A percentile compares a stretch with the other conserved stretches of the same genome.
These are phyloP conservation scores for Drosophila sulfurigaster DNA, from an alignment of 1,140 invertebrate genomes.

Conservation along the genomic window DNA sequence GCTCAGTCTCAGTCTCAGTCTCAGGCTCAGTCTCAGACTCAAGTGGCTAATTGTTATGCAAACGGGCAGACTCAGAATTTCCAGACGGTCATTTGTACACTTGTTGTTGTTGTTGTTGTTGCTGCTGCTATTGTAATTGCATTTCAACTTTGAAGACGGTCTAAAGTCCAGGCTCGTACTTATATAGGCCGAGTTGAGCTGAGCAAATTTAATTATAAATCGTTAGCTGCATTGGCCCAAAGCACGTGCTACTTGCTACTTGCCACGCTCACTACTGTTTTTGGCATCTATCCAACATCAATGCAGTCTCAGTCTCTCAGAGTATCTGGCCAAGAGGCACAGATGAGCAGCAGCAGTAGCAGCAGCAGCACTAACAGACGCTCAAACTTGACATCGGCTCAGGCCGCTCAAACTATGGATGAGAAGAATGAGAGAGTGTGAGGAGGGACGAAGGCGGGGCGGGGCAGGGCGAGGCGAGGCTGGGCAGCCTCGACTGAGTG, in stretches of 20 bases:
- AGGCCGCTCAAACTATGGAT: constrained; percentile 19
- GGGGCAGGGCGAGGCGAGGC: too few species aligned
- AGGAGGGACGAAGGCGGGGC: too few species aligned
- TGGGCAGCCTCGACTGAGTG: background rate
- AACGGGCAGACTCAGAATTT: constrained; percentile 46
- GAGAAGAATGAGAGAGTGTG: too few species aligned
- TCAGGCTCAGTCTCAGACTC: background rate
- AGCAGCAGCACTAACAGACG: constrained; percentile 43
- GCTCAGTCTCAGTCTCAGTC: background rate
- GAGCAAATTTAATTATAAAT: constrained; percentile 68
- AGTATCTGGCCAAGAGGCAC: constrained; percentile 15
- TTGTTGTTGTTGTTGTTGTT: constrained; percentile 5
- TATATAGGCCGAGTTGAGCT: constrained; percentile 9
- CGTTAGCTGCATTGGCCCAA: constrained; percentile 44
- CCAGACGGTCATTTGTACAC: constrained; percentile 19
- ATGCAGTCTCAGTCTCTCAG: constrained; percentile 45
- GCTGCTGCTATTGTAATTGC: constrained; percentile 32
- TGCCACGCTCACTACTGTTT: constrained; percentile 16
- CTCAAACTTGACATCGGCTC: constrained; percentile 64
- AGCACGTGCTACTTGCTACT: constrained; percentile 42
- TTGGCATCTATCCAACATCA: constrained; percentile 63
- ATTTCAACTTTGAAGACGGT: constrained; percentile 10
- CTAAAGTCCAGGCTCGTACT: constrained; percentile 7
- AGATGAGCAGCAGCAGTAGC: constrained; percentile 47
- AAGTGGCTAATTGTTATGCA: constrained; percentile 70